Evolutionary conservation across 2,888 invertebrate genomes (phyloP), one percentile per base, ranked within the genome.

Genomic region (Caenorhabditis imperialis): DNA sequence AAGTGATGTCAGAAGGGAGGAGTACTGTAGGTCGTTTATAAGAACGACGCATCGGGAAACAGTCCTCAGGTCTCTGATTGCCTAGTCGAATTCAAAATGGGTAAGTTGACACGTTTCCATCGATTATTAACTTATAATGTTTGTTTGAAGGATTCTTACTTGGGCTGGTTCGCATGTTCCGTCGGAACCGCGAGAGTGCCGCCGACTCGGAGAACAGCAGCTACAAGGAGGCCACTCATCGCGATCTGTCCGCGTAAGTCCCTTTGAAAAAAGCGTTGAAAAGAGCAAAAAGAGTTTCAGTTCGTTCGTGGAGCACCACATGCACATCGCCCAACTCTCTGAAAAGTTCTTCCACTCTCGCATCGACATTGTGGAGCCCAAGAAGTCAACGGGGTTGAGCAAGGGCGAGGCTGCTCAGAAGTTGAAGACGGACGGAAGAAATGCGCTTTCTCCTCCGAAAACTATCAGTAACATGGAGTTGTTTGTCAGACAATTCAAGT

Each of bases 401-500:
- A 40, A 38, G n/a, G 30, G 27, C 20, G 63, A 62, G 33, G 78
- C 78, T 2, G 78, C 51, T 37, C 69, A 78, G 35, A 72, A 73
- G 25, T 62, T 78, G 37, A 47, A 77, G 70, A 70, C 58, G 18
- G 71, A 81, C 61, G 85, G 85, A 40, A 75, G 75, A 18, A 84
- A 84, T 60, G 77, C 82, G 22, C 65, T 85, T 5, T 73, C 72
- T 1, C 79, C 84, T 10, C 84, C 84, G n/a, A 80, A 82, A 57
- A 69, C 76, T 12, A 76, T 81, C 47, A 73, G 76, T 25, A 84
- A 85, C 57, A 63, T 81, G 62, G 70, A 76, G 53, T 62, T 85
- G 14, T 85, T 85, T 63, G 65, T 74, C 7, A 72, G 81, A 37
- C 85, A 85, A 40, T 85, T 85, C 71, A 76, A 84, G 51, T 65